Evolutionary conservation across 2,888 invertebrate species (phyloP).

Genomic region (Lasius platythorax): DNA sequence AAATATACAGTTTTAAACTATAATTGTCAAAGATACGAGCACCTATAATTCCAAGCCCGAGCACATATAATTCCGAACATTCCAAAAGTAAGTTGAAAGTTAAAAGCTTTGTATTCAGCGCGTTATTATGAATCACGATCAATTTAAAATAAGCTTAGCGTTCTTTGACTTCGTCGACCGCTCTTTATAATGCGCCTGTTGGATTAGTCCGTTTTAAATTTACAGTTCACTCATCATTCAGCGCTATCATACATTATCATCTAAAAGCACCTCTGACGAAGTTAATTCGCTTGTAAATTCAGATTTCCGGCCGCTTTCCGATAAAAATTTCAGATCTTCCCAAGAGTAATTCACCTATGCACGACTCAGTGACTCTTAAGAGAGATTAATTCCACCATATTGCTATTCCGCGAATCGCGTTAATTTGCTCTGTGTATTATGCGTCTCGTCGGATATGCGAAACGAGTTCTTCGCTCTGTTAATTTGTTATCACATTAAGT

Average conservation of each 20-base stretch:
- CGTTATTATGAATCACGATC: constrained; percentile 38
- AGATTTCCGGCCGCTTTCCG: constrained; percentile 11
- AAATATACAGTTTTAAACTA: background rate
- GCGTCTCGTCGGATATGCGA: constrained; percentile 33
- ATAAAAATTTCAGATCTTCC: constrained; percentile 47
- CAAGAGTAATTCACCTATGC: constrained; percentile 41
- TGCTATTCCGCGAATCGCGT: constrained; percentile 39
- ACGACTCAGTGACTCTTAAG: constrained; percentile 50
- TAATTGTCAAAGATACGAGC: background rate
- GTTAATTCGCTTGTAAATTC: constrained; percentile 24
- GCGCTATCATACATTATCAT: constrained; percentile 28
- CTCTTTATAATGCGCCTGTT: constrained; percentile 35
- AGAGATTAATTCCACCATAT: constrained; percentile 44
- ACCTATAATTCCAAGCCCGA: background rate
- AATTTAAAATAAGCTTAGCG: constrained; percentile 46
- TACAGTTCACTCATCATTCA: constrained; percentile 48
- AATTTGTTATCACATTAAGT: constrained; percentile 38
- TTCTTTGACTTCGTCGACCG: constrained; percentile 34
- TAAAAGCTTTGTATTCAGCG: background rate
- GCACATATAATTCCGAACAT: constrained; percentile 6
- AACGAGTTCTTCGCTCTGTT: constrained; percentile 29
- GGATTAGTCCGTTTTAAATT: constrained; percentile 48
- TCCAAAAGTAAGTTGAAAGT: background rate
- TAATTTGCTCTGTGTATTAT: constrained; percentile 36
- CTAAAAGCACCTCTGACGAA: constrained; percentile 30